These are phyloP conservation scores for Hypsopygia costalis DNA, from an alignment of 2,888 invertebrate species.

Conservation along the genomic window DNA sequence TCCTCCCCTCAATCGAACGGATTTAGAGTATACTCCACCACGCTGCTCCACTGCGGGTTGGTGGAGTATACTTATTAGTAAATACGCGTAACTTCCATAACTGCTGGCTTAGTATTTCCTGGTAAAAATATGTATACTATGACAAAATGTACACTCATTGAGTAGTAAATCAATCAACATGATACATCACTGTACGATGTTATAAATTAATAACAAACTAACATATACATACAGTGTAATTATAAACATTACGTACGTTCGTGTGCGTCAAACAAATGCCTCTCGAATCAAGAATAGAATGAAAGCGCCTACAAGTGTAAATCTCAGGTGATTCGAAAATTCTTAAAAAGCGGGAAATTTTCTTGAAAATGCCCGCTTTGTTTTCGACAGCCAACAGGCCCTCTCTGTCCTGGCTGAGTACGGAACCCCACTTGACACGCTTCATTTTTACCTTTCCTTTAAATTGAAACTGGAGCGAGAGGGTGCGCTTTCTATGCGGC, in stretches of 20 bases:
- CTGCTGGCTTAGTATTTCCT: too few relatives aligned
- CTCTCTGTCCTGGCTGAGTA: conserved; percentile 51
- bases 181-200: too few relatives aligned
- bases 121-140: too few relatives aligned
- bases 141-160: too few relatives aligned
- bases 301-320: conserved; percentile 44
- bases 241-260: neutral
- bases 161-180: too few relatives aligned
- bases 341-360: conserved; percentile 43
- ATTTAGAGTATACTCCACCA: too few relatives aligned
- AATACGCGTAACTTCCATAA: too few relatives aligned
- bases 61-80: too few relatives aligned
- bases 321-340: conserved; percentile 56
- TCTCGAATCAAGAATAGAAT: conserved; percentile 28
- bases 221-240: neutral
- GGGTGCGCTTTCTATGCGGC: conserved; percentile 44
- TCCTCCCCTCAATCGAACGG: too few relatives aligned
- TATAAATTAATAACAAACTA: too few relatives aligned
- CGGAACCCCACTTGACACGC: conserved; percentile 72
- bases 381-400: conserved; percentile 66
- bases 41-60: too few relatives aligned
- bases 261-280: conserved; percentile 12
- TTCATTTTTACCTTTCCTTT: conserved; percentile 72
- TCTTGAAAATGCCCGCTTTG: conserved; percentile 62
- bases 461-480: conserved; percentile 64